Base-by-base conservation (phyloP, 2,797 vertebrate genomes). In the Neopelma chrysocephalum region DNA sequence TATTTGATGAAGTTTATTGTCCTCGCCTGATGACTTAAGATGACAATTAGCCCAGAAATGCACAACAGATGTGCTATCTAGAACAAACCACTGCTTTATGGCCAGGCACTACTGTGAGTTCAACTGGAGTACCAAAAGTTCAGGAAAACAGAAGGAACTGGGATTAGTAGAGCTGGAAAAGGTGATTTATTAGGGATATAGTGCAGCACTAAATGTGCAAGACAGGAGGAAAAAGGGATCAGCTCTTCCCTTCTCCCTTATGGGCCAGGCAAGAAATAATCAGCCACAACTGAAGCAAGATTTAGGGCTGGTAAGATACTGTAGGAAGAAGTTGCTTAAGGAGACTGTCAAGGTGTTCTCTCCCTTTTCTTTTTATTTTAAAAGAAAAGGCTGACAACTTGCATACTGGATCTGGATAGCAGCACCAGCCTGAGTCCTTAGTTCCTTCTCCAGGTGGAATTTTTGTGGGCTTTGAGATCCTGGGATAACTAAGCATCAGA, bases 141-240 rank as follows among this genome's bases (percentile, higher is more conserved):
- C n/a, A 25, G 51, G 40, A 22, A 16, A 11, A 42, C 29, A 43
- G 57, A 27, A 26, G 27, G 32, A 50, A 5, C 0, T 15, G 3
- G 56, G 38, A 36, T 15, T 7, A 31, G 38, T 0, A 2, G 32
- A 42, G 50, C 29, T 65, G 60, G 38, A 47, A 51, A 6, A 22
- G 26, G 12, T 0, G 5, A 50, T 17, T 53, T 36, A 0, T 10
- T 7, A 27, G 71, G 14, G 8, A n/a, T 2, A 0, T 6, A 1
- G 1, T 9, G 12, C 45, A 38, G 25, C 51, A 4, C 17, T 40
- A 32, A 20, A 42, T 2, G 6, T 0, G 8, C 22, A 31, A 11
- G 11, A 11, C 1, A 6, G 29, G 6, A 82, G 1, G 27, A 38
- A 21, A 53, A 19, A 9, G 36, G 27, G 21, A 56, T 5, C 20